Evolutionary conservation across 1,140 invertebrate species (phyloP), one percentile per base, ranked within the genome.

Genomic region (Temnothorax nylanderi): DNA sequence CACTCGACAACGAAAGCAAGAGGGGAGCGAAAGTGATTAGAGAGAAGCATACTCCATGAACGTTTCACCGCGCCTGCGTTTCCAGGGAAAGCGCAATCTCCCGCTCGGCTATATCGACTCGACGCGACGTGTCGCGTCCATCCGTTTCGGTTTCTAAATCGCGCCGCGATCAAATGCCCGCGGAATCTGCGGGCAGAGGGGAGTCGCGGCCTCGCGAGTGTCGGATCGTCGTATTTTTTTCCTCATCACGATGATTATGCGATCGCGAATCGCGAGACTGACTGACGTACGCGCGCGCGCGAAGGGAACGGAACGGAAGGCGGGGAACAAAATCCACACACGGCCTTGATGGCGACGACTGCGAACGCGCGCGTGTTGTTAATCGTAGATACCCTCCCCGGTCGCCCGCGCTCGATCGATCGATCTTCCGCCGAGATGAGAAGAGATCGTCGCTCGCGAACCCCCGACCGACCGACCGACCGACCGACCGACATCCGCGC

Each of bases 11-110:
- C 7, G 37, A 58, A 41, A 58, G 37, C 10, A 49, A 84, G 7
- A 62, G 54, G 13, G 41, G 41, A 74, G 41, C 47, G 80, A 84
- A 75, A 84, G 56, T 62, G 80, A 74, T 84, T 74, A 82, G 16
- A 74, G 10, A 26, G 26, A 72, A 13, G n/a, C 16, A 75, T 3
- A 44, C 56, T 60, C 41, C 26, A 10, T 10, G 37, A 16, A 18
- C 51, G 18, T 74, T 82, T 82, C 65, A 37, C 54, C 41, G 67
- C 26, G 37, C 13, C 21, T 56, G 54, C 44, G 41, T 75, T 60
- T 49, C 8, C 26, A 49, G 67, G 75, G 80, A 84, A 84, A 84
- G 80, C n/a, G 26, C 18, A 37, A 21, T 11, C 21, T 44, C 10
- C 18, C 6, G 7, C n/a, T 44, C 62, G 44, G 8, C 21, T 3